A percentile compares a stretch with the other conserved stretches of the same genome.
Conservation (phyloP, 2,888 invertebrate species). For the Amphipyra tragopoginis region DNA sequence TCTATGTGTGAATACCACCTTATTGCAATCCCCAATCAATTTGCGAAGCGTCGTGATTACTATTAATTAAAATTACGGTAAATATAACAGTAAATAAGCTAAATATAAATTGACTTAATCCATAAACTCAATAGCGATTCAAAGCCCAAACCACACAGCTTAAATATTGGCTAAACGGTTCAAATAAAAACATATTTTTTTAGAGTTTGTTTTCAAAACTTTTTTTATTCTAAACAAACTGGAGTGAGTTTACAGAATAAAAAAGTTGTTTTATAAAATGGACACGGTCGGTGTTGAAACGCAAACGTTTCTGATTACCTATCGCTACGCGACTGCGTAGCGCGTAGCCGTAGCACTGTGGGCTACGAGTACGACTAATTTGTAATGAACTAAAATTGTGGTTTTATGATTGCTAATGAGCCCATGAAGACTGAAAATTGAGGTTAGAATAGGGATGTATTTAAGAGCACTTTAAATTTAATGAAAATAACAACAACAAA, state of each 20-base stretch:
- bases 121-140: slow-evolving; percentile 8
- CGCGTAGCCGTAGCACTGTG: slow-evolving; percentile 29
- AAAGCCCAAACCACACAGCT: slow-evolving; percentile 7
- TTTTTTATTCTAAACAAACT: slow-evolving; percentile 24
- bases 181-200: slow-evolving; percentile 17
- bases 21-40: too few species aligned
- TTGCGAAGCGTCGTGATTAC: too few species aligned
- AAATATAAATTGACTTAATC: slow-evolving; percentile 19
- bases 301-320: slow-evolving; percentile 29
- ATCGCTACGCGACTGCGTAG: slow-evolving; percentile 49
- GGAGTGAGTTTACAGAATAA: slow-evolving; percentile 22
- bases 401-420: too few species aligned
- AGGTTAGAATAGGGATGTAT: too few species aligned
- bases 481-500: too few species aligned
- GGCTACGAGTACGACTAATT: slow-evolving; percentile 25
- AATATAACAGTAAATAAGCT: not conserved
- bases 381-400: too few species aligned
- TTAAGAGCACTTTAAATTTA: too few species aligned
- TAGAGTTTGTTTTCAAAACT: slow-evolving; percentile 7
- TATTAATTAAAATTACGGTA: too few species aligned
- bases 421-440: too few species aligned
- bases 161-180: slow-evolving; percentile 43
- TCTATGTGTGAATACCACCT: too few species aligned
- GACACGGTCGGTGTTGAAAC: slow-evolving; percentile 24
- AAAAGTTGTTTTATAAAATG: slow-evolving; percentile 27